A percentile compares a stretch with the other conserved stretches of the same genome.
These are phyloP conservation scores for Calliphora vomitoria DNA, from an alignment of 2,888 invertebrate species.

Conservation along the genomic window DNA sequence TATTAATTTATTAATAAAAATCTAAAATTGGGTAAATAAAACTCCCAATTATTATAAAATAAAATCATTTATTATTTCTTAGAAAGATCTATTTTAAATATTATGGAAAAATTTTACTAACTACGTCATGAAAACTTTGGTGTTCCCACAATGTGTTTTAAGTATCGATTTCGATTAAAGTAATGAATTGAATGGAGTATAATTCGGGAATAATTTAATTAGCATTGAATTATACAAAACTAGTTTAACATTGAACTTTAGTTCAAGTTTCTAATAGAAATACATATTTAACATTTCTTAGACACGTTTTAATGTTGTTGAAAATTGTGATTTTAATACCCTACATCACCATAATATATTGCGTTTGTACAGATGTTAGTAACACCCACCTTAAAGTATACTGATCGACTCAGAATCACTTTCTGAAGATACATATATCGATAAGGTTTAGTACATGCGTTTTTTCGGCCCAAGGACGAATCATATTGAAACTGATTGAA, in stretches of 20 bases:
- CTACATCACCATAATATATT: no score
- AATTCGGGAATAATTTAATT: background rate
- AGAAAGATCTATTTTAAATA: background rate
- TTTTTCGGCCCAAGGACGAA: no score
- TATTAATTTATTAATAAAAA: background rate
- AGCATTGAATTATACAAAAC: background rate
- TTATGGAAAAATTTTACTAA: background rate
- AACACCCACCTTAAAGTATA: no score
- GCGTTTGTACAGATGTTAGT: no score
- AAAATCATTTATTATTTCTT: background rate
- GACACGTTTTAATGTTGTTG: background rate
- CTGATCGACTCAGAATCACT: no score
- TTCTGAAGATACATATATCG: no score
- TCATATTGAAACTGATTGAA: no score
- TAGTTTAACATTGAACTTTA: conserved; percentile 12
- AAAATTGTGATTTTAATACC: background rate
- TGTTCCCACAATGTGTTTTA: no score
- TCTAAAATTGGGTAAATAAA: conserved; percentile 1
- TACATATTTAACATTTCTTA: background rate
- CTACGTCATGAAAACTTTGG: background rate
- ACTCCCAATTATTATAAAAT: background rate
- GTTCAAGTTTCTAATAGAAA: background rate
- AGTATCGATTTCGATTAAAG: no score
- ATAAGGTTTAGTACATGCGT: no score
- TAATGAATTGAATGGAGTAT: background rate